Conservation (phyloP, 2,113 vertebrate genomes). For the Aldabrachelys gigantea region DNA sequence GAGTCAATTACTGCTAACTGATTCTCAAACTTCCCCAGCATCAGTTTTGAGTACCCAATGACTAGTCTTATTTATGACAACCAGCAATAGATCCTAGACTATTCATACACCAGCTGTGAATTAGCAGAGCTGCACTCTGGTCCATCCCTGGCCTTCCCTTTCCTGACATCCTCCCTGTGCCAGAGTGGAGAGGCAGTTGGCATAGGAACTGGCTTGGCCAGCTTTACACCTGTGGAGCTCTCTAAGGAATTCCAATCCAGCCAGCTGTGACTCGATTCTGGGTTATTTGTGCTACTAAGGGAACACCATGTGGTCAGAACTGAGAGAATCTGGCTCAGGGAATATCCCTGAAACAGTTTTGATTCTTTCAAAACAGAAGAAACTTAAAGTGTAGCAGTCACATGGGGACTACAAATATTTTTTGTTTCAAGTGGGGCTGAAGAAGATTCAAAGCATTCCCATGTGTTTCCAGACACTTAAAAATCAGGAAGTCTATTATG, state of each 20-base stretch:
- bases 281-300: not conserved
- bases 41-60: not conserved
- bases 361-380: not conserved
- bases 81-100: not conserved
- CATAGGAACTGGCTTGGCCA: not conserved
- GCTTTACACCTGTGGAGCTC: not conserved
- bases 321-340: not conserved
- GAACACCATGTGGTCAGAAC: not conserved
- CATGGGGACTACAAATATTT: not conserved
- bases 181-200: not conserved
- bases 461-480: not conserved
- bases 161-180: not conserved
- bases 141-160: not conserved
- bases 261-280: too few species aligned
- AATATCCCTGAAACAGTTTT: not conserved
- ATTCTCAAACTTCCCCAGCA: not conserved
- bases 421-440: not conserved
- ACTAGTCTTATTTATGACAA: not conserved
- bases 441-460: not conserved
- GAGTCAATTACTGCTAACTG: not conserved
- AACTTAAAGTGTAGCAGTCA: not conserved
- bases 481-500: not conserved
- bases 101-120: not conserved
- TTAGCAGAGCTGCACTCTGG: not conserved
- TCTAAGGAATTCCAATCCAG: not conserved